Evolutionary conservation across 2,888 invertebrate species (phyloP).

Genomic region (Dusona sp.): DNA sequence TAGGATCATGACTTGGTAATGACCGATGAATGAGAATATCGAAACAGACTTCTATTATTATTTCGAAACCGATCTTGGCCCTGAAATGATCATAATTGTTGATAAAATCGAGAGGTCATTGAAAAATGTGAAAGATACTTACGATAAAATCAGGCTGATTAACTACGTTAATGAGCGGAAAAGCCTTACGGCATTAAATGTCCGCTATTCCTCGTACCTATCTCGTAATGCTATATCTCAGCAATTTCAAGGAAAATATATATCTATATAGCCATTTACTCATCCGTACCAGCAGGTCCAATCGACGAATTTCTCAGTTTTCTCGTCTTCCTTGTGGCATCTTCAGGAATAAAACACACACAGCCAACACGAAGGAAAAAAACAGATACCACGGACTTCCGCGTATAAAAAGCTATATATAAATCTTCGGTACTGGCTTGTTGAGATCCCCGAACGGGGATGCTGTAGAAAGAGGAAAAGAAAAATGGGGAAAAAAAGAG

Average conservation of each 20-base stretch:
- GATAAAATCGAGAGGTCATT: slow-evolving; percentile 13
- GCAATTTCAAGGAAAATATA: neutral
- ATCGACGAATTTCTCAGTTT: slow-evolving; percentile 25
- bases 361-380: neutral
- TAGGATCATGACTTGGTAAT: slow-evolving; percentile 48
- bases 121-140: slow-evolving; percentile 1
- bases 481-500: slow-evolving; percentile 34
- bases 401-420: slow-evolving; percentile 63
- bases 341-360: slow-evolving; percentile 10
- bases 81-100: neutral
- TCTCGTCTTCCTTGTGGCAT: slow-evolving; percentile 4
- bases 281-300: slow-evolving; percentile 2
- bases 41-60: neutral
- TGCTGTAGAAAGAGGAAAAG: slow-evolving; percentile 66
- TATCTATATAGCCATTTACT: neutral
- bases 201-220: neutral
- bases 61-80: slow-evolving; percentile 35
- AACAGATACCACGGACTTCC: slow-evolving; percentile 48
- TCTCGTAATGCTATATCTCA: neutral
- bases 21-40: neutral
- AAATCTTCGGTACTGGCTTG: slow-evolving; percentile 53
- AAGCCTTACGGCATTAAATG: slow-evolving; percentile 16
- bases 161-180: slow-evolving; percentile 43
- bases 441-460: slow-evolving; percentile 51
- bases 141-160: slow-evolving; percentile 18